phyloP scores from a whole-genome alignment of 2,797 vertebrate genomes.

The Pseudomugil tenellus region DNA sequence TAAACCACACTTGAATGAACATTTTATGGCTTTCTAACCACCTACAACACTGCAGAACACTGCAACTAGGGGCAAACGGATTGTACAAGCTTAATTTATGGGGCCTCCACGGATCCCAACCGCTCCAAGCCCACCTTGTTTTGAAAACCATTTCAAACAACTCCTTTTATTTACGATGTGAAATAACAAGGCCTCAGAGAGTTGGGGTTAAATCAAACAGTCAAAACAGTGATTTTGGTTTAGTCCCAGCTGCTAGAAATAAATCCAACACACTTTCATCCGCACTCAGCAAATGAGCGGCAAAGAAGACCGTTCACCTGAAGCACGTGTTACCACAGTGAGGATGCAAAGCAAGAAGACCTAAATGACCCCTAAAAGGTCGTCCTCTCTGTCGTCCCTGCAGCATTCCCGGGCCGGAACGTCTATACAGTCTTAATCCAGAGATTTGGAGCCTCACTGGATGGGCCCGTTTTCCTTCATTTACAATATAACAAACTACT shows the following conservation, averaged over 20 bases:
- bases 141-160: conserved; percentile 13
- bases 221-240: conserved; percentile 11
- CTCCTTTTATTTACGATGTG: conserved; percentile 1
- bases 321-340: background rate
- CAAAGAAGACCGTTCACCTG: conserved; percentile 1
- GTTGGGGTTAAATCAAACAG: background rate
- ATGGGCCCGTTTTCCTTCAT: conserved; percentile 29
- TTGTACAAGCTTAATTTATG: conserved; percentile 15
- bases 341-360: conserved; percentile 36
- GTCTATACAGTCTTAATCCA: conserved; percentile 41
- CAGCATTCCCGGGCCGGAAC: conserved; percentile 40
- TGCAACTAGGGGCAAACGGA: background rate
- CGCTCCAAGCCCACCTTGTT: conserved; percentile 5
- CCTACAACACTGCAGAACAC: background rate
- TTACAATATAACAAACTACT: conserved; percentile 14
- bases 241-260: background rate
- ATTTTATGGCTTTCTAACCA: conserved; percentile 3
- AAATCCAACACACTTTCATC: background rate
- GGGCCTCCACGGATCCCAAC: background rate
- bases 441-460: conserved; percentile 31
- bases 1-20: background rate
- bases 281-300: background rate
- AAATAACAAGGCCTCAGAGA: conserved; percentile 24
- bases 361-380: conserved; percentile 35
- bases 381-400: conserved; percentile 43